These are phyloP conservation scores for Tautogolabrus adspersus DNA, from an alignment of 2,113 vertebrate species.

Conservation along the genomic window DNA sequence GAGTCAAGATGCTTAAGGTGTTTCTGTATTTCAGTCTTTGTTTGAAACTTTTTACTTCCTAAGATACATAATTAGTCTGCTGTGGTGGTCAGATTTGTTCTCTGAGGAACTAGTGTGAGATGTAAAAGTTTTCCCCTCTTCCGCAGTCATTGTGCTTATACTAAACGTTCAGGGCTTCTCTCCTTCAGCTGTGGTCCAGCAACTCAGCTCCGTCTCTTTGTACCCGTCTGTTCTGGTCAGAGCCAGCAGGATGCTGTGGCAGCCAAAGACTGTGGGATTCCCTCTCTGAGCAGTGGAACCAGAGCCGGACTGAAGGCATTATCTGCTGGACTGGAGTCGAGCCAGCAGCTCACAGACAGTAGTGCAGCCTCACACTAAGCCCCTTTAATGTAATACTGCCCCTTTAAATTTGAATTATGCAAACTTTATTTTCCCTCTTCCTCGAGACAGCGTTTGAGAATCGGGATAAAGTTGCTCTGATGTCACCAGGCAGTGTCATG, in stretches of 20 bases:
- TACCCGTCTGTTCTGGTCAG: neutral
- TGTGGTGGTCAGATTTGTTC: neutral
- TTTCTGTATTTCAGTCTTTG: neutral
- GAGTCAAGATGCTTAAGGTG: neutral
- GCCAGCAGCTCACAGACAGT: slow-evolving; percentile 54
- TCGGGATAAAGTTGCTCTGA: slow-evolving; percentile 23
- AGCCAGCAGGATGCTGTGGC: slow-evolving; percentile 29
- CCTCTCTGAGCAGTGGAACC: slow-evolving; percentile 51
- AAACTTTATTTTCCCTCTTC: slow-evolving; percentile 50
- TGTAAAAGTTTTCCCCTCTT: slow-evolving; percentile 54
- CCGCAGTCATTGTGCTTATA: slow-evolving; percentile 21
- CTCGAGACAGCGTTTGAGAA: slow-evolving; percentile 18
- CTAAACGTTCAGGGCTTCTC: slow-evolving; percentile 26
- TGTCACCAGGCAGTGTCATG: neutral
- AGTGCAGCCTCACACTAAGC: slow-evolving; percentile 26
- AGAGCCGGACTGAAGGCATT: slow-evolving; percentile 44
- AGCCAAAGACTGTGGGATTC: slow-evolving; percentile 53
- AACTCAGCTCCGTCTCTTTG: slow-evolving; percentile 12
- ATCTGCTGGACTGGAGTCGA: slow-evolving; percentile 46
- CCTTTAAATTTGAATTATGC: slow-evolving; percentile 66
- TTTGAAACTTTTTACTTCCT: neutral
- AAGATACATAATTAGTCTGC: neutral
- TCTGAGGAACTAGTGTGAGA: neutral
- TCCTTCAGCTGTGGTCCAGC: slow-evolving; percentile 5
- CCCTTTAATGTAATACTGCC: slow-evolving; percentile 26